Evolutionary conservation across 2,797 vertebrate species (phyloP), one percentile per base, ranked within the genome.

Genomic region (Gadopsis marmoratus): DNA sequence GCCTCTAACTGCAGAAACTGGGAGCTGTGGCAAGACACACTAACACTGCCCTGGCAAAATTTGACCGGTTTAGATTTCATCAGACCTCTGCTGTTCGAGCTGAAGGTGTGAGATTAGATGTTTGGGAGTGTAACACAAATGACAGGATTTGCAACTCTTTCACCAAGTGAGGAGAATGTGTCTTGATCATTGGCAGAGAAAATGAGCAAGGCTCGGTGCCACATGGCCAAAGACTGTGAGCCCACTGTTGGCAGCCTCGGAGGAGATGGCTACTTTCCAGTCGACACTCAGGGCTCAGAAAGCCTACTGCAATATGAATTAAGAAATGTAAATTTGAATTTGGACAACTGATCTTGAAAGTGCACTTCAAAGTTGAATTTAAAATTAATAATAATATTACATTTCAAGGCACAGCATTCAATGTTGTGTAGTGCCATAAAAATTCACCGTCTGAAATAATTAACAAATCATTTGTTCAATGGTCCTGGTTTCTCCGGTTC

Each of bases 161-260:
- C 86, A 87, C 81, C 58, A 71, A 89, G 80, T 78, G 76, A 87
- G 71, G 82, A 84, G 89, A 92, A 91, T 78, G 88, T 88, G 90
- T 87, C 84, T 89, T 73, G 83, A 90, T 90, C 81, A 79, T 78
- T 94, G 93, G 91, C 91, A 90, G 79, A 76, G 88, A 84, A 92
- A 90, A 82, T 77, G 81, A 88, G 79, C 54, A 65, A 80, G 93
- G 91, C 93, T 89, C 81, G 0, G 76, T 85, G 92, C 92, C 92
- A 94, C 93, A 91, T 93, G 92, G 89, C 91, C 88, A 83, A 91
- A 93, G 91, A 91, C 89, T 88, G 85, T 86, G 85, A 89, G 91
- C 87, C 89, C 87, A 86, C 73, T 89, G 78, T 88, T 93, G 92
- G 91, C 91, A 92, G 91, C 71, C 66, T 85, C 1, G 0, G 54